Evolutionary conservation across 2,797 vertebrate species (phyloP).

Genomic region (Urosaurus nigricauda): DNA sequence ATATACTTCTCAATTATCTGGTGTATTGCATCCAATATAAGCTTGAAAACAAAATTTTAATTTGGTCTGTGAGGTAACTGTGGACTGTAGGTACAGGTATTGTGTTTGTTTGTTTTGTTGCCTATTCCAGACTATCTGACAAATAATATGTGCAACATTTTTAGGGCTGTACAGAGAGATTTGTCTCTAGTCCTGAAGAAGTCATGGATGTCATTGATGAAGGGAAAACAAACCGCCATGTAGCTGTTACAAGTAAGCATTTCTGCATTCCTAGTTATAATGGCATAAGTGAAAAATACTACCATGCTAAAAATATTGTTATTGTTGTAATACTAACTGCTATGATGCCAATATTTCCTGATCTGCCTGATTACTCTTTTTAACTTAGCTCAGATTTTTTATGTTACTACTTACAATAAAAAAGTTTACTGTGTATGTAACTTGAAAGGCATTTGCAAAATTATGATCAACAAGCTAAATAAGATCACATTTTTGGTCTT

Average conservation of each 20-base stretch:
- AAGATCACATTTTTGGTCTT: neutral
- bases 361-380: neutral
- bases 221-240: conserved; percentile 94
- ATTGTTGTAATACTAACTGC: neutral
- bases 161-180: conserved; percentile 96
- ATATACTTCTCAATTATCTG: neutral
- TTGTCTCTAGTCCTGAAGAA: conserved; percentile 98
- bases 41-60: neutral
- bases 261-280: neutral
- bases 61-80: neutral
- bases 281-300: neutral
- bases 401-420: neutral
- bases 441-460: neutral
- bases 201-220: conserved; percentile 98
- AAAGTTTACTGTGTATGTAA: neutral
- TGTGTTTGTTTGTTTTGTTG: neutral
- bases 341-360: neutral
- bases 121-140: neutral
- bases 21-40: neutral
- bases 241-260: conserved; percentile 95
- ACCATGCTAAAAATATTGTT: neutral
- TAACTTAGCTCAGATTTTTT: neutral
- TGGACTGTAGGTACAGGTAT: neutral
- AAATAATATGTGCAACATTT: neutral
- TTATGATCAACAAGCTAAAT: neutral